Conservation (phyloP, 2,113 vertebrate genomes). For the Psittacus erithacus region DNA sequence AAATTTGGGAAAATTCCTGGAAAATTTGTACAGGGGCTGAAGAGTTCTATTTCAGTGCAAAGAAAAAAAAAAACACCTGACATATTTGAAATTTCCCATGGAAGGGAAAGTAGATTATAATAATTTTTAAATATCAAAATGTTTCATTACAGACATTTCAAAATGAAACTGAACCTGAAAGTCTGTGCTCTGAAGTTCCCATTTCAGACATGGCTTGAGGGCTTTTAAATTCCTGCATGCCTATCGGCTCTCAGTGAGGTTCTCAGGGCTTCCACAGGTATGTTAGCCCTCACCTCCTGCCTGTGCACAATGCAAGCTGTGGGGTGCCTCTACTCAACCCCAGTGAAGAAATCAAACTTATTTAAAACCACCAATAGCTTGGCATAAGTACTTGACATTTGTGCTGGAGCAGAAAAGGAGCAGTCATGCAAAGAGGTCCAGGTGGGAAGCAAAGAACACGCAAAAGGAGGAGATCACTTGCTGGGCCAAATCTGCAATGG, state of each 20-base stretch:
- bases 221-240: conserved; percentile 63
- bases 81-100: conserved; percentile 68
- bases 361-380: background rate
- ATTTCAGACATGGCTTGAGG: conserved; percentile 58
- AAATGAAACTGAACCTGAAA: conserved; percentile 69
- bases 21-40: background rate
- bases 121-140: conserved; percentile 69
- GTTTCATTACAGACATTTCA: conserved; percentile 57
- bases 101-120: conserved; percentile 53
- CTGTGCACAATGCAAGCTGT: background rate
- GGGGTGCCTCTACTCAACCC: background rate
- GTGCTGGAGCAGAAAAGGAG: background rate
- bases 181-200: conserved; percentile 66
- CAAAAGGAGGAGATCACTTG: background rate
- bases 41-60: background rate
- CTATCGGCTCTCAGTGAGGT: conserved; percentile 47
- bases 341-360: background rate
- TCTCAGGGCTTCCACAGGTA: conserved; percentile 64
- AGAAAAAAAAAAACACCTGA: background rate
- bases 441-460: background rate
- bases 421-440: background rate
- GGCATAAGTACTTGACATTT: background rate
- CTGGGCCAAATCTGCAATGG: background rate
- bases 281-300: background rate
- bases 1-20: conserved; percentile 30